Conservation (phyloP, 2,113 vertebrate genomes). For the Myrmecobius fasciatus region DNA sequence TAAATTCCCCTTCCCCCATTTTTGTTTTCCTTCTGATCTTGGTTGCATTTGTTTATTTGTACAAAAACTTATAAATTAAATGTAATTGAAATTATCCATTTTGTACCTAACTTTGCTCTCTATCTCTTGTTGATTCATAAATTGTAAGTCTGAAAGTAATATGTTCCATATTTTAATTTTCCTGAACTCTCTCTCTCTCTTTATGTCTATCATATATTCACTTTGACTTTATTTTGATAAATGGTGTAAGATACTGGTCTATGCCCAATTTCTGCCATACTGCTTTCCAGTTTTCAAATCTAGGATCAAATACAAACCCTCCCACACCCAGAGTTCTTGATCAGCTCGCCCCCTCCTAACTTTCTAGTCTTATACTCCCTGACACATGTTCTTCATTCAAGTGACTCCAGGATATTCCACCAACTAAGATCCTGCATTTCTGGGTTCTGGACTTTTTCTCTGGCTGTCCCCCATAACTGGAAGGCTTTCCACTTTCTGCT, state of each 20-base stretch:
- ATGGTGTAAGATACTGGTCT: too few relatives aligned
- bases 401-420: background rate
- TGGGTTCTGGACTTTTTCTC: background rate
- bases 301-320: background rate
- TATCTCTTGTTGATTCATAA: too few relatives aligned
- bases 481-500: background rate
- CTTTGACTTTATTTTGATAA: background rate
- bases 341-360: background rate
- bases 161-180: too few relatives aligned
- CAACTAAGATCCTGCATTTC: background rate
- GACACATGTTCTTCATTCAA: background rate
- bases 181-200: too few relatives aligned
- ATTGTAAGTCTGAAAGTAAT: too few relatives aligned
- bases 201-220: background rate
- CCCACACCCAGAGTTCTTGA: background rate
- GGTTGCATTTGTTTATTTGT: too few relatives aligned
- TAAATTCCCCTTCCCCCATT: too few relatives aligned
- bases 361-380: background rate
- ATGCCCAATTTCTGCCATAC: too few relatives aligned
- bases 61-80: too few relatives aligned
- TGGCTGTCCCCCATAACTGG: background rate
- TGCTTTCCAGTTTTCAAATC: background rate
- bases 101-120: too few relatives aligned
- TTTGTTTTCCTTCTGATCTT: too few relatives aligned
- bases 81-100: too few relatives aligned